These are phyloP conservation scores for Ptyas mucosa DNA, from an alignment of 2,113 vertebrate genomes.

Conservation along the genomic window DNA sequence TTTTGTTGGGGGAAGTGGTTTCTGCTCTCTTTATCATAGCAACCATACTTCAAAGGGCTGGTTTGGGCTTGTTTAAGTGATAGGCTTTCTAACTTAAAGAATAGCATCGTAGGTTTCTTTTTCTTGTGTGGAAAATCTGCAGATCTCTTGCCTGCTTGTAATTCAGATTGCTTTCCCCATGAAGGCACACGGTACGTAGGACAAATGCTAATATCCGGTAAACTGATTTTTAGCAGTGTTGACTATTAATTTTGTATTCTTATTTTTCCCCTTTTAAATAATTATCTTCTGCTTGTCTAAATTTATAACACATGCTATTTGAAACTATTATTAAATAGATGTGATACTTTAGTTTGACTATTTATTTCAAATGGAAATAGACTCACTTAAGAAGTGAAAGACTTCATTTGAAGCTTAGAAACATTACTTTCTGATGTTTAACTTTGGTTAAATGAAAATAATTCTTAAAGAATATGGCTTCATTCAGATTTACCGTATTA, in stretches of 20 bases:
- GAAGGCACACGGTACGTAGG: neutral
- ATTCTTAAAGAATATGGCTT: fast-evolving
- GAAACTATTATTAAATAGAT: neutral
- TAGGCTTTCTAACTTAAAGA: constrained; percentile 20
- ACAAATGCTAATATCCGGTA: neutral
- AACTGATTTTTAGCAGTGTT: neutral
- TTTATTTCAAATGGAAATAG: neutral
- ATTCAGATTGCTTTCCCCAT: neutral
- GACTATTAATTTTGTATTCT: neutral
- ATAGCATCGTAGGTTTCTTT: constrained; percentile 8
- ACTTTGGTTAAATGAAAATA: neutral
- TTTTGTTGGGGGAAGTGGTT: neutral
- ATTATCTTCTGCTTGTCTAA: neutral
- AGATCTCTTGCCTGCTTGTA: neutral
- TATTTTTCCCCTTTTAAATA: neutral
- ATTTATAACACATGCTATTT: neutral
- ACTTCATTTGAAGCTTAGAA: neutral
- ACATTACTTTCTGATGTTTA: neutral
- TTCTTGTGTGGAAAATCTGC: neutral
- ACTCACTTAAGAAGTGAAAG: neutral
- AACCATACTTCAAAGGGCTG: constrained; percentile 38
- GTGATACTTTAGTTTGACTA: neutral
- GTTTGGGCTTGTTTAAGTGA: constrained; percentile 51
- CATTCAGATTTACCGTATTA: neutral
- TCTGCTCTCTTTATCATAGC: constrained; percentile 53